Evolutionary conservation across 2,888 invertebrate genomes (phyloP), one percentile per base, ranked within the genome.

Genomic region (Coelinius sp.): DNA sequence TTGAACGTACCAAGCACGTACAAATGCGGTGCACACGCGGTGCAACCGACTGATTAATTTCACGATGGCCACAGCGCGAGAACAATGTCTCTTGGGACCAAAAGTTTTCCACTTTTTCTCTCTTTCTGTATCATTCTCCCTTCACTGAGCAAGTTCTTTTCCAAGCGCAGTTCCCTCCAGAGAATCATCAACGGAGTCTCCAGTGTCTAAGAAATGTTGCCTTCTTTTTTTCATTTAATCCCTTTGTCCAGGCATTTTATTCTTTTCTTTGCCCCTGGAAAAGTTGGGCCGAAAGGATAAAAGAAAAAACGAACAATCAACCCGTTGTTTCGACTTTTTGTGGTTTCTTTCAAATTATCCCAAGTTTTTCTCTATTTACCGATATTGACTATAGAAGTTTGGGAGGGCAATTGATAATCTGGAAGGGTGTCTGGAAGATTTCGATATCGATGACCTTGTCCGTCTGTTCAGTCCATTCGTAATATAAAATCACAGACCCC

Each of bases 31-130:
- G 70, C 31, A 31, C 44, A 56, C 14, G 31, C 35, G 24, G 65
- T 22, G 35, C 70, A 56, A 71, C 66, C 59, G 25, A 44, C 70
- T 71, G 70, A 71, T 71, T 71, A 71, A 71, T 71, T 71, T 71
- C 46, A 20, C 66, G 31, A 59, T 49, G 66, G 66, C 46, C 66
- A 59, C 14, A 22, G 56, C 56, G 35, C 25, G 46, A 65, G 66
- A 71, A 71, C 70, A 71, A 71, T 71, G 70, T 71, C 70, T 44
- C 70, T 1, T 31, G 22, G 56, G 56, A 66, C 66, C 14, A 66
- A 66, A 70, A 66, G 31, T 71, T 71, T 66, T 46, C 22, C 59
- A 22, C 59, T 22, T 67, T 38, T 67, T 41, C 41, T 41, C 41
- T 41, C 41, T 41, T 2, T 41, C 41, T 41, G n/a, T 41, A n/a